phyloP scores from a whole-genome alignment of 1,140 invertebrate genomes.

The Notospermus geniculatus region DNA sequence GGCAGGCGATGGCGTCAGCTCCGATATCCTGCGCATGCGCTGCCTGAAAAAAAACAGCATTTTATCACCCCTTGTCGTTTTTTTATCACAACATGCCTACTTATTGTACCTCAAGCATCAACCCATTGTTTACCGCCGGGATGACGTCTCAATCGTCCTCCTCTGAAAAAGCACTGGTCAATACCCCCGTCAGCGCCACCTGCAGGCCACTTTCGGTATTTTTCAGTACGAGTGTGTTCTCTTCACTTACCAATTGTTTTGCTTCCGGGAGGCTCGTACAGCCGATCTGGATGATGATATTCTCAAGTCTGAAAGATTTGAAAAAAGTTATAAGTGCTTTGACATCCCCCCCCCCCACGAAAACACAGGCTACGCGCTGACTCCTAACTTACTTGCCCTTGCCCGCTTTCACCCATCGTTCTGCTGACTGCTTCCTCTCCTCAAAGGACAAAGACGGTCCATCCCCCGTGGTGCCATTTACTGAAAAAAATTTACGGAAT shows the following conservation, averaged over 20 bases:
- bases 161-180: too few species aligned
- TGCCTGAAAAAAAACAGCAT: conserved; percentile 47
- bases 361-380: too few species aligned
- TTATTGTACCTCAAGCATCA: too few species aligned
- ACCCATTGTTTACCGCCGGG: too few species aligned
- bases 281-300: conserved; percentile 77
- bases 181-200: too few species aligned
- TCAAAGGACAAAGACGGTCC: conserved; percentile 65
- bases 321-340: too few species aligned
- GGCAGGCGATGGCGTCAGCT: conserved; percentile 71
- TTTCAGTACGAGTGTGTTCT: too few species aligned
- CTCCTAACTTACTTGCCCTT: conserved; percentile 26
- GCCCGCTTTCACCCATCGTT: conserved; percentile 64
- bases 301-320: conserved; percentile 26
- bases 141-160: too few species aligned
- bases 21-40: conserved; percentile 68
- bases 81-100: too few species aligned
- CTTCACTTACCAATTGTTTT: conserved; percentile 58
- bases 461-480: conserved; percentile 77
- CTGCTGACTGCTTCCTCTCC: conserved; percentile 68
- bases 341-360: too few species aligned
- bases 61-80: too few species aligned
- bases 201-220: too few species aligned
- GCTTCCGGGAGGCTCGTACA: conserved; percentile 71
- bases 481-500: conserved; percentile 60